Conservation (phyloP, 1,140 invertebrate species). For the Pinna nobilis region DNA sequence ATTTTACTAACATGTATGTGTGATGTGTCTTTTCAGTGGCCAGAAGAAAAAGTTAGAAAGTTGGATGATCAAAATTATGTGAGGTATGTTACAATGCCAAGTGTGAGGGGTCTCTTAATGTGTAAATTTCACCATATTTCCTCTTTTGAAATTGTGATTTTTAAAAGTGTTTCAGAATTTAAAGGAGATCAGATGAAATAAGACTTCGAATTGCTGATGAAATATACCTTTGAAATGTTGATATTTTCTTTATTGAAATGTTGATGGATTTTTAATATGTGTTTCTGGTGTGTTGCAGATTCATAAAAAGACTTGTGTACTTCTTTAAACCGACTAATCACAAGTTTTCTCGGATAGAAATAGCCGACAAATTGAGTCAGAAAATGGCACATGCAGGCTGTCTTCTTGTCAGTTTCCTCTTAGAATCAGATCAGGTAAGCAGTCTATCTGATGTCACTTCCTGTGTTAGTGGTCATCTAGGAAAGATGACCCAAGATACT, state of each 20-base stretch:
- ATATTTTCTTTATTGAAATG: not conserved
- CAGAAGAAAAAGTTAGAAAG: conserved; percentile 77
- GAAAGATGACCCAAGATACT: too few relatives aligned
- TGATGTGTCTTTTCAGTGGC: conserved; percentile 73
- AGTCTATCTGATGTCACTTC: too few relatives aligned
- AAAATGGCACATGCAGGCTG: conserved; percentile 84
- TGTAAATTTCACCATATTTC: too few relatives aligned
- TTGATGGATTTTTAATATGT: too few relatives aligned
- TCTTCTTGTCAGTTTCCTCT: conserved; percentile 86
- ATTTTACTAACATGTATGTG: not conserved
- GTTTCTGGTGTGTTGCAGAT: conserved; percentile 75
- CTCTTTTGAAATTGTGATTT: too few relatives aligned
- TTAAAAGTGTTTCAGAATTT: too few relatives aligned
- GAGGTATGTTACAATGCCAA: conserved; percentile 49
- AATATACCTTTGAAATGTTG: not conserved
- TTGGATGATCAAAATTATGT: conserved; percentile 82
- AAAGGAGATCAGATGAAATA: too few relatives aligned
- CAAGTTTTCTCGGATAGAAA: conserved; percentile 83
- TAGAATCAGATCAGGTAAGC: conserved; percentile 78
- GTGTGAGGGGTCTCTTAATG: not conserved
- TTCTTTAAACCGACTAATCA: conserved; percentile 92
- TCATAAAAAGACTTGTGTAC: conserved; percentile 87
- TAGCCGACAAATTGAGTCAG: conserved; percentile 78
- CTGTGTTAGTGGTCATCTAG: too few relatives aligned
- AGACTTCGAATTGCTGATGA: too few relatives aligned